A percentile compares a stretch with the other conserved stretches of the same genome.
phyloP scores from a whole-genome alignment of 2,888 invertebrate genomes.

The Timema cristinae region DNA sequence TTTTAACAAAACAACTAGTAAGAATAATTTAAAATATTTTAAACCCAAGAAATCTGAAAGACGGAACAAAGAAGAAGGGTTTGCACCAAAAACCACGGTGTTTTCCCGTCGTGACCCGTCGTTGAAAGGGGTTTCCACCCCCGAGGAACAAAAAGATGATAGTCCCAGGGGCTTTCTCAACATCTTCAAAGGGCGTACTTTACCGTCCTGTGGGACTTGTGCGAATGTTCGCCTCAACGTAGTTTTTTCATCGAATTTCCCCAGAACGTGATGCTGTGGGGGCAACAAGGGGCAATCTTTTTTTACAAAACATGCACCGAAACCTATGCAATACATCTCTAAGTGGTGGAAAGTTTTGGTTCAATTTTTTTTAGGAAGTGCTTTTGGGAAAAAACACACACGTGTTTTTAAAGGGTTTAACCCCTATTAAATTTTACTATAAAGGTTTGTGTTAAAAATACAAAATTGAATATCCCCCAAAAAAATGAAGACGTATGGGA shows the following conservation, averaged over 20 bases:
- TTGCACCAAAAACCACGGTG: constrained; percentile 87
- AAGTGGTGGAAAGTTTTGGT: too few relatives aligned
- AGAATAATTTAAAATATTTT: constrained; percentile 37
- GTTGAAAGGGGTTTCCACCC: constrained; percentile 93
- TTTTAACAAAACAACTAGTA: too few relatives aligned
- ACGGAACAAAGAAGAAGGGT: constrained; percentile 91
- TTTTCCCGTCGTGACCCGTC: constrained; percentile 93
- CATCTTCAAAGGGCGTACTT: constrained; percentile 99
- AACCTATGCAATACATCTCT: too few relatives aligned
- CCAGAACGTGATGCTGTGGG: constrained; percentile 92
- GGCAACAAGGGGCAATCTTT: too few relatives aligned
- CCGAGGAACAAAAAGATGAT: constrained; percentile 99
- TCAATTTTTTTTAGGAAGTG: too few relatives aligned
- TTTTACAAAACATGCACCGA: constrained; percentile 34
- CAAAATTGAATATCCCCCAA: too few relatives aligned
- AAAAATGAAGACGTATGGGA: too few relatives aligned
- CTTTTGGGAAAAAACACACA: too few relatives aligned
- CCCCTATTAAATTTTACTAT: too few relatives aligned
- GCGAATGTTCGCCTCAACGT: constrained; percentile 97
- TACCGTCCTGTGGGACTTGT: constrained; percentile 95
- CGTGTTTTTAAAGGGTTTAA: too few relatives aligned
- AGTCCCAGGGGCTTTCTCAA: constrained; percentile 94
- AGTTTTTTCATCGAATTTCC: constrained; percentile 99
- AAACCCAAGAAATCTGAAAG: constrained; percentile 87
- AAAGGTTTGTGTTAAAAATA: too few relatives aligned